A percentile compares a stretch with the other conserved stretches of the same genome.
These are phyloP conservation scores for Taenioides sp. DNA, from an alignment of 2,797 vertebrate genomes.

Conservation along the genomic window DNA sequence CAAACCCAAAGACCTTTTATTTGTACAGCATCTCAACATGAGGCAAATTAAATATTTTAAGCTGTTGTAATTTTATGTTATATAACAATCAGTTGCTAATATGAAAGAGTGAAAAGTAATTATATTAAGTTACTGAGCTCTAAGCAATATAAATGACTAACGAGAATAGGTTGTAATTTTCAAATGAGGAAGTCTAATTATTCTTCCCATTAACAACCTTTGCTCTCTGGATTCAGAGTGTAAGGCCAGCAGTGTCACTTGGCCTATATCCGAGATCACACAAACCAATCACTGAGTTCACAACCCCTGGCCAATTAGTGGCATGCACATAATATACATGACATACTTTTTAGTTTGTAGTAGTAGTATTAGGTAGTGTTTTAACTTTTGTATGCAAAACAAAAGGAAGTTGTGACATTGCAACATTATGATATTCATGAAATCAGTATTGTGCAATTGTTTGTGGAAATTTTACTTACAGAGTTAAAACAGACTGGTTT, in stretches of 20 bases:
- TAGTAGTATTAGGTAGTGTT: too few relatives aligned
- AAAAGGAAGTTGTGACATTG: too few relatives aligned
- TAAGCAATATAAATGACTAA: not conserved
- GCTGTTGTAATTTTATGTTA: not conserved
- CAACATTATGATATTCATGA: not conserved
- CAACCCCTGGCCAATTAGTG: not conserved
- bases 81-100: not conserved
- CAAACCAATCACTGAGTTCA: conserved; percentile 2
- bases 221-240: conserved; percentile 22
- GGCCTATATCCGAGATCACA: not conserved
- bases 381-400: too few relatives aligned
- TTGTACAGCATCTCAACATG: not conserved
- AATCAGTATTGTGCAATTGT: not conserved
- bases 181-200: conserved; percentile 40
- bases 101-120: not conserved
- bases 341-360: not conserved
- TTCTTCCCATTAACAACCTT: conserved; percentile 37
- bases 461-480: too few relatives aligned
- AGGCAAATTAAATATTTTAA: not conserved
- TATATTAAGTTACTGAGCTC: not conserved
- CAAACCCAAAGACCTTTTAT: not conserved
- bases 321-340: conserved; percentile 1
- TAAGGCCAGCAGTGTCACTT: conserved; percentile 12
- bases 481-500: too few relatives aligned
- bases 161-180: not conserved